Percentiles rank a stretch among this genome's conserved stretches.
phyloP scores from a whole-genome alignment of 2,888 invertebrate genomes.

The Leptopterna dolabrata region DNA sequence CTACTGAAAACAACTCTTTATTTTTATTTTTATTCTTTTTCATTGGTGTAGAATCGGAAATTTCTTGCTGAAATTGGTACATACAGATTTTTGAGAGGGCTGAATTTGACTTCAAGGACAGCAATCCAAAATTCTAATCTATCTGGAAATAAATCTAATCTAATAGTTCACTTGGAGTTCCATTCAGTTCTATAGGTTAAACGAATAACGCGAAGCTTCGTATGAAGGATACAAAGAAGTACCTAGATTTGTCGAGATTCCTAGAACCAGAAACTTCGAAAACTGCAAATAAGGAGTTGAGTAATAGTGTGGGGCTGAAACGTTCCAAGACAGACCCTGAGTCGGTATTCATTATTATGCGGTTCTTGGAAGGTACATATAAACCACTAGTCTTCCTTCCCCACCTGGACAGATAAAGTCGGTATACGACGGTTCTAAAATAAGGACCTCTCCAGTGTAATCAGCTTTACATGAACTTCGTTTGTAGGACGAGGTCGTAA shows the following conservation, averaged over 20 bases:
- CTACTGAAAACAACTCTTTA: too few species aligned
- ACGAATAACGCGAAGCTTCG: too few species aligned
- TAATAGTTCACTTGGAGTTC: too few species aligned
- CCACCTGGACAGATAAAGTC: background rate
- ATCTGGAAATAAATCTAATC: too few species aligned
- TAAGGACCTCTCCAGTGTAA: background rate
- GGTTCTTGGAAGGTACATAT: conserved; percentile 1
- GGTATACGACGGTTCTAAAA: background rate
- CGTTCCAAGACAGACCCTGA: background rate
- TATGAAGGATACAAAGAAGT: too few species aligned
- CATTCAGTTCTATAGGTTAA: background rate
- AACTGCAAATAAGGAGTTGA: background rate
- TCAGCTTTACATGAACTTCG: background rate
- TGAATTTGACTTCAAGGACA: too few species aligned
- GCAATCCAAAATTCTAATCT: too few species aligned
- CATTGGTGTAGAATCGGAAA: too few species aligned
- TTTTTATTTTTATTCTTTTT: too few species aligned
- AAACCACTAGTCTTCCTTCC: background rate
- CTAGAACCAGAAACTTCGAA: background rate
- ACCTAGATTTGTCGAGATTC: background rate
- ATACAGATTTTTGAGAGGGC: too few species aligned
- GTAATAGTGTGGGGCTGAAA: background rate
- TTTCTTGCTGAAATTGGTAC: too few species aligned
- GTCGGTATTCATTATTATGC: background rate
- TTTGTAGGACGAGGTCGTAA: background rate